Conservation (phyloP, 2,888 invertebrate genomes). For the Bugula neritina region DNA sequence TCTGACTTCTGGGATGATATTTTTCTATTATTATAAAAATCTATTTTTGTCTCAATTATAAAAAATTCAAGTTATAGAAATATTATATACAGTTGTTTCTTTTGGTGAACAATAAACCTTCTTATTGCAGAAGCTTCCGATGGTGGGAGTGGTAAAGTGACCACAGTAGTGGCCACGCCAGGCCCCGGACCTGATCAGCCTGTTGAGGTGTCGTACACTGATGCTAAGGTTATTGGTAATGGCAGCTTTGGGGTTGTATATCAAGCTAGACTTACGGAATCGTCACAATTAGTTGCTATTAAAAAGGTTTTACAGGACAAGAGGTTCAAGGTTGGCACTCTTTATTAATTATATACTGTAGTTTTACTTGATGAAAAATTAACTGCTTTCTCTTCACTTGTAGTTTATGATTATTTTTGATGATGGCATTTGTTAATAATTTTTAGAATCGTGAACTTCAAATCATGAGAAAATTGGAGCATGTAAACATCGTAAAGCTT, state of each 20-base stretch:
- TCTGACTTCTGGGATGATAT: too few relatives aligned
- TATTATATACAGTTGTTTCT: too few relatives aligned
- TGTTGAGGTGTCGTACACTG: slow-evolving; percentile 86
- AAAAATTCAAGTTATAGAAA: too few relatives aligned
- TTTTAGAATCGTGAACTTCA: slow-evolving; percentile 92
- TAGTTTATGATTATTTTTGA: background rate
- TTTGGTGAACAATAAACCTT: too few relatives aligned
- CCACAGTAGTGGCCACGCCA: slow-evolving; percentile 91
- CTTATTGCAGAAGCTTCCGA: slow-evolving; percentile 59
- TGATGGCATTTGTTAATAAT: background rate
- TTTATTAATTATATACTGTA: background rate
- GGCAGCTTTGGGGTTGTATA: slow-evolving; percentile 98
- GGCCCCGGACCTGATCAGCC: slow-evolving; percentile 85
- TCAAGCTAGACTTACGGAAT: slow-evolving; percentile 90
- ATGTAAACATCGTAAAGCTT: slow-evolving; percentile 98
- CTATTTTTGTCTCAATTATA: too few relatives aligned
- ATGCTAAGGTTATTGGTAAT: slow-evolving; percentile 97
- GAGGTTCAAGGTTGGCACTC: slow-evolving; percentile 74
- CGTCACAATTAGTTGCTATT: slow-evolving; percentile 91
- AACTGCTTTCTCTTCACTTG: background rate
- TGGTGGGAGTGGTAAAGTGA: slow-evolving; percentile 90
- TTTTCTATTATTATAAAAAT: too few relatives aligned
- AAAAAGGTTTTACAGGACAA: slow-evolving; percentile 98
- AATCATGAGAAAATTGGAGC: slow-evolving; percentile 96
- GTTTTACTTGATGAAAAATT: background rate